phyloP scores from a whole-genome alignment of 2,888 invertebrate genomes.

The Eudemis profundana region DNA sequence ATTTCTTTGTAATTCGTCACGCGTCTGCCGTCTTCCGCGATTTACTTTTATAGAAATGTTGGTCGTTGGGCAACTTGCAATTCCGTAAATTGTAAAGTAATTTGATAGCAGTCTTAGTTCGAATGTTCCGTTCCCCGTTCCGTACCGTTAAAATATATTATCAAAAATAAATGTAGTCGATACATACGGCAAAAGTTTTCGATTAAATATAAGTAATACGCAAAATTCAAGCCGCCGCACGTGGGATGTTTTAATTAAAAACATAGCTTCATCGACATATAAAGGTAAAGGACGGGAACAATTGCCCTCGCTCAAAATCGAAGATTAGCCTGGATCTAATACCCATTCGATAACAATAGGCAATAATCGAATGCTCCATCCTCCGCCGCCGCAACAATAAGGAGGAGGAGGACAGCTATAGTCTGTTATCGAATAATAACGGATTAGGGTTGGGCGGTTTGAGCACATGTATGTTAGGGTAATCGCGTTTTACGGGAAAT shows the following conservation, averaged over 20 bases:
- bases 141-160: too few species aligned
- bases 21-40: conserved; percentile 33
- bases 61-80: not conserved
- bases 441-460: conserved; percentile 46
- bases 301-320: conserved; percentile 11
- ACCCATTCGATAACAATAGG: conserved; percentile 31
- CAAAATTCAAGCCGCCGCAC: too few species aligned
- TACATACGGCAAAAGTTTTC: too few species aligned
- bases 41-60: conserved; percentile 16
- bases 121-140: not conserved
- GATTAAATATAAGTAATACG: too few species aligned
- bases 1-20: conserved; percentile 33
- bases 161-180: too few species aligned
- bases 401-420: conserved; percentile 25
- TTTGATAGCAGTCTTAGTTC: not conserved
- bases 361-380: conserved; percentile 37
- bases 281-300: not conserved
- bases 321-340: conserved; percentile 21
- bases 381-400: conserved; percentile 24
- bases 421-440: conserved; percentile 43
- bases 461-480: conserved; percentile 52
- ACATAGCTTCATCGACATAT: not conserved
- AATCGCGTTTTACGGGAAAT: conserved; percentile 57
- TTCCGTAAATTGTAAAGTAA: conserved; percentile 18
- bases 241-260: not conserved